Base-by-base conservation (phyloP, 1,140 invertebrate genomes). In the Odontomachus brunneus region DNA sequence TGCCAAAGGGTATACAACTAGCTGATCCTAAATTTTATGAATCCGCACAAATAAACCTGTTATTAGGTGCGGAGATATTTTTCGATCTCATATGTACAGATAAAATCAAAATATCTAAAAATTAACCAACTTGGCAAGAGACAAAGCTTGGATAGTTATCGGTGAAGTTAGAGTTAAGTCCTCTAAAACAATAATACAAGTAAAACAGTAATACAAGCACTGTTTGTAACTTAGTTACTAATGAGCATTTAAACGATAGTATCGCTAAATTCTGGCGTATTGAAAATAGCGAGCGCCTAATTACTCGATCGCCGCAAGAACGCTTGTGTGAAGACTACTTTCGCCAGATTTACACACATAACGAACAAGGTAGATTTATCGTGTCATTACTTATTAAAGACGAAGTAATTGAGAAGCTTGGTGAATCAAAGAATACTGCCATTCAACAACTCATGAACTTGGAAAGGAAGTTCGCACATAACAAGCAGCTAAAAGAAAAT, bases 391-490 rank as follows among this genome's bases (percentile, higher is more conserved):
- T n/a, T n/a, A n/a, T n/a, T n/a, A 69, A 2, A 12, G 0, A 5
- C 1, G 66, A n/a, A 1, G 3, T 11, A 0, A 9, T 51, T 0
- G 0, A 3, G 1, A n/a, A 15, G 1, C 0, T 71, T 0, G 49
- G 26, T 0, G 49, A 53, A 0, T 53, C 66, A 3, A n/a, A 5
- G 3, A 15, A 51, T 0, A n/a, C 26, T 1, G 44, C 65, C 0
- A 3, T 67, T 0, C 22, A 26, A 2, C 19, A 9, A 1, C 14
- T 67, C 0, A 24, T 17, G 1, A 14, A 0, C 0, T 2, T 71
- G 0, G 26, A 71, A 12, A 12, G 24, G 0, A 69, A 14, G 7
- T 53, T 71, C 0, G 11, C 0, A 0, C 15, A 2, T n/a, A n/a
- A n/a, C 15, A 71, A 0, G 0, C 24, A 15, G 17, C 9, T 67